Evolutionary conservation across 2,888 invertebrate species (phyloP).

Genomic region (Oscheius sp.): DNA sequence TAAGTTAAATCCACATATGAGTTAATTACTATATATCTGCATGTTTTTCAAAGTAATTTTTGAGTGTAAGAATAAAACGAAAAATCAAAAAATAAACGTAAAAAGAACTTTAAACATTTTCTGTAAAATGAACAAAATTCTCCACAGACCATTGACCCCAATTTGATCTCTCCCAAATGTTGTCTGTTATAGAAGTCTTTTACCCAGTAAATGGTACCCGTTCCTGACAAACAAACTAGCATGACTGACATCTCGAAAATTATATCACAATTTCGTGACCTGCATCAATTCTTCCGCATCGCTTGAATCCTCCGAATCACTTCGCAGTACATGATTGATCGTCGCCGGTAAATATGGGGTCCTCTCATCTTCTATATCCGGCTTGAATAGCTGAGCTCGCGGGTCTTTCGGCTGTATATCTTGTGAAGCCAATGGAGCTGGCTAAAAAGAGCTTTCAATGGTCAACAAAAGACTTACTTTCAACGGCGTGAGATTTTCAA

Average conservation of each 20-base stretch:
- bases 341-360: constrained; percentile 53
- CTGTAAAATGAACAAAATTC: too few relatives aligned
- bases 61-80: too few relatives aligned
- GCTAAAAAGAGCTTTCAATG: not conserved
- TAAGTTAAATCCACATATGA: too few relatives aligned
- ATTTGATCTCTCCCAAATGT: not conserved
- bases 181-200: not conserved
- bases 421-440: constrained; percentile 27
- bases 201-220: not conserved
- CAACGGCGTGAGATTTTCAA: constrained; percentile 30
- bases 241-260: not conserved
- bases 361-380: constrained; percentile 52
- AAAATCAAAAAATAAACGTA: too few relatives aligned
- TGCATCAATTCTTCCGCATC: constrained; percentile 51
- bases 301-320: constrained; percentile 57
- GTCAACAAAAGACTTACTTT: constrained; percentile 9
- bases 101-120: too few relatives aligned
- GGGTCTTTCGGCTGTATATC: constrained; percentile 35
- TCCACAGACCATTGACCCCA: too few relatives aligned
- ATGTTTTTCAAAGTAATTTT: too few relatives aligned
- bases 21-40: too few relatives aligned
- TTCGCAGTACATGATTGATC: constrained; percentile 53
- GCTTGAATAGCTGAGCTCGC: constrained; percentile 40
- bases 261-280: constrained; percentile 47
- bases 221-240: not conserved